Evolutionary conservation across 2,797 vertebrate species (phyloP), one percentile per base, ranked within the genome.

Genomic region (Denticeps clupeoides): DNA sequence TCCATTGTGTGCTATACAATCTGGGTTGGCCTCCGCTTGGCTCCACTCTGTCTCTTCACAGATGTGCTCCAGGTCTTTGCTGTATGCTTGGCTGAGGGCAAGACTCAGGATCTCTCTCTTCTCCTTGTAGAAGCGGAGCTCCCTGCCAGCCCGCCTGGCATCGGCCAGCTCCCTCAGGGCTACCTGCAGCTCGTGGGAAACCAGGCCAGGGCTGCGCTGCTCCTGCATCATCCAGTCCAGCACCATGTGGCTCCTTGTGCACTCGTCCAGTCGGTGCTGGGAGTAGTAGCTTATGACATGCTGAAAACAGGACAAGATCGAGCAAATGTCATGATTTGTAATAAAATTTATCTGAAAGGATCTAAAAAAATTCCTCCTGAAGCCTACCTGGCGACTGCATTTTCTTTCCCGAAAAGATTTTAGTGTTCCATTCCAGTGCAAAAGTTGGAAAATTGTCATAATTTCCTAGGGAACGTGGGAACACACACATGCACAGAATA

Each of bases 401-500:
- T 80, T 85, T 12, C 80, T 87, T 45, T 92, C 81, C 57, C 86
- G 80, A 42, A 95, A 78, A 33, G 81, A 82, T 71, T 90, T 93
- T 45, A 93, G 77, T 11, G 84, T 89, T 59, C 89, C 85, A 1
- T 93, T 95, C 91, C 90, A 95, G 59, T 95, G 90, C 65, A 95
- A 58, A 38, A 95, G 69, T 62, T 95, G 91, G 66, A 93, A 95
- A 61, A 91, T 67, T 27, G 87, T 93, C 91, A 93, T 95, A 76
- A 91, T 80, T 73, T 91, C 90, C 90, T 95, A 47, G 1, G 10
- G 13, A 51, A 19, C 21, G 16, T 29, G 27, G 63, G 45, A 46
- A n/a, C 7, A 15, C 5, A 44, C 3, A 45, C 24, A 28, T 27
- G 26, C 19, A 41, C 10, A 24, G 12, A 42, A n/a, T 12, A 23